A percentile compares a stretch with the other conserved stretches of the same genome.
These are phyloP conservation scores for Hippocampus abdominalis DNA, from an alignment of 2,113 vertebrate species.

Conservation along the genomic window DNA sequence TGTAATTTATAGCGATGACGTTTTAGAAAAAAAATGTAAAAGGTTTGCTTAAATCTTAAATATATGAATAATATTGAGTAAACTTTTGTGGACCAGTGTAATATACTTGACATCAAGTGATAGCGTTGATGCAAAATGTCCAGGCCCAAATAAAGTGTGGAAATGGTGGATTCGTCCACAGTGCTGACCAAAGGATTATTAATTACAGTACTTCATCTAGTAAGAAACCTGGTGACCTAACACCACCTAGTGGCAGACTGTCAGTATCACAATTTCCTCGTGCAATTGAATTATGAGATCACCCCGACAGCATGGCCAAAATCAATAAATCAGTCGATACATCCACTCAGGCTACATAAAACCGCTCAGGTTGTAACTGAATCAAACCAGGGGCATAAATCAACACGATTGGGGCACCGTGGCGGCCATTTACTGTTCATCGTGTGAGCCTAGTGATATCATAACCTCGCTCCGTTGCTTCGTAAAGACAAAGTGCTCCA, in stretches of 20 bases:
- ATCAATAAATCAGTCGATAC: constrained; percentile 61
- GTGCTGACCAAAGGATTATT: background rate
- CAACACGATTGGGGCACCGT: constrained; percentile 37
- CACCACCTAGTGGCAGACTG: constrained; percentile 62
- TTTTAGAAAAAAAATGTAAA: too few species aligned
- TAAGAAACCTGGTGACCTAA: constrained; percentile 4
- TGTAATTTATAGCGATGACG: too few species aligned
- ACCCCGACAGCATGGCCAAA: constrained; percentile 29
- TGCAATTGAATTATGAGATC: constrained; percentile 41
- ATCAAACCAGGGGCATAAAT: constrained; percentile 49
- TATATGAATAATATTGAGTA: too few species aligned
- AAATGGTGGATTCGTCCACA: background rate
- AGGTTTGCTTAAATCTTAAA: too few species aligned
- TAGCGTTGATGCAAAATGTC: too few species aligned
- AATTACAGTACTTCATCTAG: background rate
- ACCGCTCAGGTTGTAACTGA: constrained; percentile 37
- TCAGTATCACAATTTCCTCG: constrained; percentile 2
- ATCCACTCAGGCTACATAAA: constrained; percentile 57
- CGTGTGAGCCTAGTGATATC: background rate
- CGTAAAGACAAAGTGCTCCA: background rate
- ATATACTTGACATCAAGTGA: too few species aligned
- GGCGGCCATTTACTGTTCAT: constrained; percentile 35
- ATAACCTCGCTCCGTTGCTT: background rate
- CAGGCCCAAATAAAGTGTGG: background rate
- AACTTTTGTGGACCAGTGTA: too few species aligned